phyloP scores from a whole-genome alignment of 2,888 invertebrate genomes.

The Parasteatoda lunata region DNA sequence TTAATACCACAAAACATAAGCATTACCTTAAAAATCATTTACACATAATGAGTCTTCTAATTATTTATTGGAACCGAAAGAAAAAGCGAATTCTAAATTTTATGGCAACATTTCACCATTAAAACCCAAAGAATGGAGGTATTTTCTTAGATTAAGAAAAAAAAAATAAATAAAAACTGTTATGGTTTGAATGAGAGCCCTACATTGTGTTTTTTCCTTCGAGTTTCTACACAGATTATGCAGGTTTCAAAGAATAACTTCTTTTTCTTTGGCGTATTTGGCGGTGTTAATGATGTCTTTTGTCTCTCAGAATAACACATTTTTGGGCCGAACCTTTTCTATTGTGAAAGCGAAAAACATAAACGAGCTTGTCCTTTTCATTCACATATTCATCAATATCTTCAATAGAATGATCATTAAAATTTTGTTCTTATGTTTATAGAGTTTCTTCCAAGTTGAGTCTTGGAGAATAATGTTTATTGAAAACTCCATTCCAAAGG shows the following conservation, averaged over 20 bases:
- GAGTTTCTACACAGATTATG: constrained; percentile 17
- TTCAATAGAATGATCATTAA: constrained; percentile 41
- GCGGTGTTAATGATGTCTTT: constrained; percentile 34
- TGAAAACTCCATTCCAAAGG: neutral
- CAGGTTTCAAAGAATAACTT: constrained; percentile 16
- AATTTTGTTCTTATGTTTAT: constrained; percentile 14
- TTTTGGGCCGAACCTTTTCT: constrained; percentile 9
- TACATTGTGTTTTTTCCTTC: constrained; percentile 9
- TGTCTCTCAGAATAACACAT: constrained; percentile 29
- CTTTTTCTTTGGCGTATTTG: constrained; percentile 48
- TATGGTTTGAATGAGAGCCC: neutral
- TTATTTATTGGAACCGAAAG: neutral
- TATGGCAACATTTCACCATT: neutral
- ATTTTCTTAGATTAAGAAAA: neutral
- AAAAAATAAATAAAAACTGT: neutral
- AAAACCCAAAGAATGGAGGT: neutral
- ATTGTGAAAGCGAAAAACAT: constrained; percentile 36
- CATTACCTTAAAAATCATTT: too few species aligned
- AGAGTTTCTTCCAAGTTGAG: neutral
- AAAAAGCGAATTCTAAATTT: neutral
- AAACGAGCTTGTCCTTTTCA: constrained; percentile 16
- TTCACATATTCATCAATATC: constrained; percentile 41
- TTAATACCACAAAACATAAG: too few species aligned
- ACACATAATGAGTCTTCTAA: too few species aligned
- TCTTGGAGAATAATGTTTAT: constrained; percentile 13